Conservation (phyloP, 2,113 vertebrate species). For the Pipa parva region DNA sequence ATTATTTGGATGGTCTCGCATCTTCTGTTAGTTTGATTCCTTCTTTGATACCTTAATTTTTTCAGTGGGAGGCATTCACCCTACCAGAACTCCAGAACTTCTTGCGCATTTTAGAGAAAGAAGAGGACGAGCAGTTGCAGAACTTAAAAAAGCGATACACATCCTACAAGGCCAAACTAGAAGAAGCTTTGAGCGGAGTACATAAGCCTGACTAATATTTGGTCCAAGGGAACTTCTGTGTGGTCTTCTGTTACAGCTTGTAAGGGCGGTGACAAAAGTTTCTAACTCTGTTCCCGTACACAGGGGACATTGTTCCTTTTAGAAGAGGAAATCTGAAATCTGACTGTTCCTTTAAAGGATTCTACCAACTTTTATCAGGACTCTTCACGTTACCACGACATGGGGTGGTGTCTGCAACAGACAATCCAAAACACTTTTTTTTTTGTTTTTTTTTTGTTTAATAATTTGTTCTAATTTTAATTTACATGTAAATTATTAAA, state of each 20-base stretch:
- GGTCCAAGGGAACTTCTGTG: slow-evolving; percentile 39
- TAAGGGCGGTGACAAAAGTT: slow-evolving; percentile 36
- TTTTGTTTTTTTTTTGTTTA: slow-evolving; percentile 14
- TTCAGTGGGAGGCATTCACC: slow-evolving; percentile 93
- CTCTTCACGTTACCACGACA: slow-evolving; percentile 34
- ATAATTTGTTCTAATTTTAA: too few species aligned
- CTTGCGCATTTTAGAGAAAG: slow-evolving; percentile 88
- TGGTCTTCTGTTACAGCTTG: slow-evolving; percentile 4
- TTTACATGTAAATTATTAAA: slow-evolving; percentile 43
- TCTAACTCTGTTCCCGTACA: slow-evolving; percentile 47
- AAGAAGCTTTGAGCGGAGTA: slow-evolving; percentile 70
- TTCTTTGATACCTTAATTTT: not conserved
- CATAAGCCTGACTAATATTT: slow-evolving; percentile 63
- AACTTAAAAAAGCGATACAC: slow-evolving; percentile 72
- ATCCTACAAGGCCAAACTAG: slow-evolving; percentile 78
- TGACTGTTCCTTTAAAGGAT: slow-evolving; percentile 25
- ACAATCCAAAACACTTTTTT: slow-evolving; percentile 35
- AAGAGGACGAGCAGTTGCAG: slow-evolving; percentile 82
- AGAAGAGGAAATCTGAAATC: slow-evolving; percentile 9
- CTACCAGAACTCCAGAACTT: slow-evolving; percentile 93
- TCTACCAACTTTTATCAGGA: slow-evolving; percentile 45
- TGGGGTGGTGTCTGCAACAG: slow-evolving; percentile 22
- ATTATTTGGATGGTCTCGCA: too few species aligned
- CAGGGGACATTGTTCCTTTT: slow-evolving; percentile 51
- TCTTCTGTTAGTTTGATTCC: not conserved